Evolutionary conservation across 2,797 vertebrate genomes (phyloP).

Genomic region (Remorina albescens): DNA sequence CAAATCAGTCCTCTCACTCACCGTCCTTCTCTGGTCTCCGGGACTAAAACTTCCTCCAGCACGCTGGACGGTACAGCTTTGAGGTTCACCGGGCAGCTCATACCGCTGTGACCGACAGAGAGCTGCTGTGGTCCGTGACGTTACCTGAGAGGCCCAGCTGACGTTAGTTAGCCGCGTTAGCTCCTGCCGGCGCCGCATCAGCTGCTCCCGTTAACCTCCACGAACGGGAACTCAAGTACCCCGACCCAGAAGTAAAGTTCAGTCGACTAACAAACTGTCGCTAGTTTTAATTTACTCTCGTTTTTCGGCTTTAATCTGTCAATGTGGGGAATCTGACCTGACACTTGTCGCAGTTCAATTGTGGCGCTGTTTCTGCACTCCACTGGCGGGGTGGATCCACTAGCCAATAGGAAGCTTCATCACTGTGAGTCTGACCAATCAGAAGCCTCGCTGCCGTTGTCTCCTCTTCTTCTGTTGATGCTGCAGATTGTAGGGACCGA

Average conservation of each 20-base stretch:
- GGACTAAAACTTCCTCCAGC: slow-evolving; percentile 62
- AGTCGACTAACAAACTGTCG: no score
- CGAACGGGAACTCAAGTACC: no score
- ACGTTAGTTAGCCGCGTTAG: slow-evolving; percentile 34
- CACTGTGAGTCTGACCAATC: slow-evolving; percentile 51
- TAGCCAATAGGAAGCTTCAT: slow-evolving; percentile 75
- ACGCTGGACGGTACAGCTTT: slow-evolving; percentile 67
- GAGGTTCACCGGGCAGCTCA: slow-evolving; percentile 79
- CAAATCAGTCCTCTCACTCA: slow-evolving; percentile 25
- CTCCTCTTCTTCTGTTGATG: background rate
- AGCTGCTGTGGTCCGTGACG: fast-evolving
- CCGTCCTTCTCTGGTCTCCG: slow-evolving; percentile 66
- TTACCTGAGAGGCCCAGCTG: slow-evolving; percentile 12
- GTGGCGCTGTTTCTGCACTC: slow-evolving; percentile 81
- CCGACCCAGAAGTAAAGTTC: no score
- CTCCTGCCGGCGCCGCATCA: slow-evolving; percentile 13
- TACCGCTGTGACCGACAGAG: slow-evolving; percentile 25
- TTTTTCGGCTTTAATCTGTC: background rate
- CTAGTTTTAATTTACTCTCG: fast-evolving
- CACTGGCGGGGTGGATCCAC: slow-evolving; percentile 74
- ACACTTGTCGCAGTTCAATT: slow-evolving; percentile 56
- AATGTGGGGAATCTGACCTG: fast-evolving
- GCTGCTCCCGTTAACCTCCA: background rate
- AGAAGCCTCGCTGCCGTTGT: background rate
- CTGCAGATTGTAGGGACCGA: background rate